phyloP scores from a whole-genome alignment of 2,113 vertebrate species.

The Morone saxatilis region DNA sequence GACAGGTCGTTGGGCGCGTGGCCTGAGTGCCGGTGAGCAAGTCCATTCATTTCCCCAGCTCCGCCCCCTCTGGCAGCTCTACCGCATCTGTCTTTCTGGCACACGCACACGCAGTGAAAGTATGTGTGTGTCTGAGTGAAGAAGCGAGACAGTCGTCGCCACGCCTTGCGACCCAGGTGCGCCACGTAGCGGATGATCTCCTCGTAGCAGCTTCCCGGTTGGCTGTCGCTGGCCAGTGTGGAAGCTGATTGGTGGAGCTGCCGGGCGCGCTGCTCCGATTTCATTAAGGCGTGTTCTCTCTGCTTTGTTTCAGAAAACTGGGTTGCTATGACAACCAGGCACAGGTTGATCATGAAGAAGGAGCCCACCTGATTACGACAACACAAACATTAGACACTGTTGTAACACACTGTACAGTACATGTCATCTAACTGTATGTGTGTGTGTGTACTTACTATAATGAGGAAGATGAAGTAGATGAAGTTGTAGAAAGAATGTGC shows the following conservation, averaged over 20 bases:
- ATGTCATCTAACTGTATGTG: background rate
- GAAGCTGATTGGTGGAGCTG: conserved; percentile 94
- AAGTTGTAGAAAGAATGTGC: conserved; percentile 85
- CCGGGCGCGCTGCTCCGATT: conserved; percentile 93
- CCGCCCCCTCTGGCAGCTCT: conserved; percentile 45
- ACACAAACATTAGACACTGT: conserved; percentile 8
- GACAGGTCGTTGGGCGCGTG: conserved; percentile 87
- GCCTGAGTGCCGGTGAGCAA: conserved; percentile 81
- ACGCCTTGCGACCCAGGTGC: conserved; percentile 92
- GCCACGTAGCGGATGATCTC: conserved; percentile 94
- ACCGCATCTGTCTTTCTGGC: conserved; percentile 26
- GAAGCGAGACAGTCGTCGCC: conserved; percentile 83
- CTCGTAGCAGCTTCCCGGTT: conserved; percentile 97
- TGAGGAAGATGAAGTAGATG: conserved; percentile 84
- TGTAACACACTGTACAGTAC: background rate
- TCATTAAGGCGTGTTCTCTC: conserved; percentile 98
- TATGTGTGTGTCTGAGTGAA: conserved; percentile 25
- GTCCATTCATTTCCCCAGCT: conserved; percentile 76
- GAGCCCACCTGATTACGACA: conserved; percentile 91
- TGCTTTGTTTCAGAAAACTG: conserved; percentile 99
- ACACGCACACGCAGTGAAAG: conserved; percentile 27
- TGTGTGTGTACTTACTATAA: conserved; percentile 76
- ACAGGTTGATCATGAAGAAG: conserved; percentile 99
- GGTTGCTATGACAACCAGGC: conserved; percentile 98
- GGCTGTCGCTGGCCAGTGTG: conserved; percentile 94